These are phyloP conservation scores for Champsocephalus esox DNA, from an alignment of 2,797 vertebrate species.

Conservation along the genomic window DNA sequence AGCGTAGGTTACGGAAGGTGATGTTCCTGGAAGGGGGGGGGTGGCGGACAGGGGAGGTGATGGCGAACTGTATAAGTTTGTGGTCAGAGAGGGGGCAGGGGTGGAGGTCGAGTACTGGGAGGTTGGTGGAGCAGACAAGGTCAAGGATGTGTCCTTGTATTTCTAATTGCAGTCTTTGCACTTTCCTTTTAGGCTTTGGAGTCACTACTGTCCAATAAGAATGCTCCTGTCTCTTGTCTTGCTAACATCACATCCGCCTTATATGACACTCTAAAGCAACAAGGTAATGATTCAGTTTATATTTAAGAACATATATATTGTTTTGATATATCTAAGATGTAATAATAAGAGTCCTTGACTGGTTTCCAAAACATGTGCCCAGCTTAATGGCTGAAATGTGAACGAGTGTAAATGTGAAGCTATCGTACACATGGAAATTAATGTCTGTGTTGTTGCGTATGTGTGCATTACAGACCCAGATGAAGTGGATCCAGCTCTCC, in stretches of 20 bases:
- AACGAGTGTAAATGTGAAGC: neutral
- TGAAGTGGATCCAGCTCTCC: constrained; percentile 88
- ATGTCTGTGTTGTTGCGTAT: neutral
- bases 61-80: too few relatives aligned
- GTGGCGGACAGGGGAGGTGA: too few relatives aligned
- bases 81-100: too few relatives aligned
- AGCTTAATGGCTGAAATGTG: neutral
- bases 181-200: constrained; percentile 90
- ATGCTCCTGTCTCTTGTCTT: constrained; percentile 89
- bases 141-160: too few relatives aligned
- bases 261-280: constrained; percentile 87
- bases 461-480: constrained; percentile 84
- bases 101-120: too few relatives aligned
- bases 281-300: constrained; percentile 81
- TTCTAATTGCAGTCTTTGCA: neutral
- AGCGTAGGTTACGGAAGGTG: too few relatives aligned
- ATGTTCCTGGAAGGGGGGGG: too few relatives aligned
- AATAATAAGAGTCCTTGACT: neutral
- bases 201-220: constrained; percentile 90
- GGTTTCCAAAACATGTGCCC: neutral
- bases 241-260: constrained; percentile 87
- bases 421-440: neutral
- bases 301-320: neutral
- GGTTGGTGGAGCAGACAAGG: too few relatives aligned
- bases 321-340: neutral